Percentiles rank a stretch among this genome's conserved stretches.
These are phyloP conservation scores for Nothocercus nigrocapillus DNA, from an alignment of 2,113 vertebrate genomes.

Conservation along the genomic window DNA sequence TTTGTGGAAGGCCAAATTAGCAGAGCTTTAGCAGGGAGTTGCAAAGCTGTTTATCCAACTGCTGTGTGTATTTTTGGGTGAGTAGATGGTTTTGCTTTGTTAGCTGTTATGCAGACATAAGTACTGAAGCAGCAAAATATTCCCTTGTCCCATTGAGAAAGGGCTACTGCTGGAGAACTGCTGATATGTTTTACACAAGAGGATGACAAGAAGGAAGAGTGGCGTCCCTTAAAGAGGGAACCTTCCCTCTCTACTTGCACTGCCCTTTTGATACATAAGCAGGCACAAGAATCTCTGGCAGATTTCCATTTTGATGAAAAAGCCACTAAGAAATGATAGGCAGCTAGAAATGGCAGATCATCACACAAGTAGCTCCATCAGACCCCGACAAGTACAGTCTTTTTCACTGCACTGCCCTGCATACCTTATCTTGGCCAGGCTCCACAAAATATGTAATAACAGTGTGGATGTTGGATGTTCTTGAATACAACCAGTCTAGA, in stretches of 20 bases:
- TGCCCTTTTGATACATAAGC: neutral
- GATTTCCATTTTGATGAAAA: neutral
- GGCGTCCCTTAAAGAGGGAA: neutral
- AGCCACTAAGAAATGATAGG: neutral
- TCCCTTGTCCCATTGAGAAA: neutral
- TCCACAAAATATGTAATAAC: conserved; percentile 68
- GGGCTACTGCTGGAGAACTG: neutral
- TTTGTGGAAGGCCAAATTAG: neutral
- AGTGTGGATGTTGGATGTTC: conserved; percentile 28
- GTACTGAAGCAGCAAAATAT: neutral
- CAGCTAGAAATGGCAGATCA: neutral
- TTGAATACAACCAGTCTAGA: conserved; percentile 70
- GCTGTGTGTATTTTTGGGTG: neutral
- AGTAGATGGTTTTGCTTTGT: neutral
- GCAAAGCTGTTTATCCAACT: neutral
- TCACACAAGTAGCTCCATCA: neutral
- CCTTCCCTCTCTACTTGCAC: neutral
- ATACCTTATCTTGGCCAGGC: conserved; percentile 69
- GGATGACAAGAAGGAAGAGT: neutral
- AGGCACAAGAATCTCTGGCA: neutral
- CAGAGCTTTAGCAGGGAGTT: neutral
- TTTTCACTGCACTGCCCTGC: neutral
- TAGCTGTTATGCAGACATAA: conserved; percentile 1
- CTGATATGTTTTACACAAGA: neutral
- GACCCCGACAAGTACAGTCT: neutral